A percentile compares a stretch with the other conserved stretches of the same genome.
Evolutionary conservation across 2,113 vertebrate species (phyloP).

Genomic region (Ctenomys sociabilis): DNA sequence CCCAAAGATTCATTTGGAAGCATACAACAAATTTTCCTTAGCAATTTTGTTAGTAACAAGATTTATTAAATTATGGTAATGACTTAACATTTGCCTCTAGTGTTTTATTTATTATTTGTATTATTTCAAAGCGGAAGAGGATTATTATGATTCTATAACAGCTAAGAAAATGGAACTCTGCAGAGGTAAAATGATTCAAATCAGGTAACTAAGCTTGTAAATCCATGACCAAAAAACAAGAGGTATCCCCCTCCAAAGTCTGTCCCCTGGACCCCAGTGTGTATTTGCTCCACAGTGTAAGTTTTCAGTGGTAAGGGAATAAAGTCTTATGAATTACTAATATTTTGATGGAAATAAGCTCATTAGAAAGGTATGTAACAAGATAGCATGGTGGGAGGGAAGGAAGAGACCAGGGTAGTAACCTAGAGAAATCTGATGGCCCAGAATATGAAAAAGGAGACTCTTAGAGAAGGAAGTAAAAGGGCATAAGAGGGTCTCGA

Average conservation of each 20-base stretch:
- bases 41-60: background rate
- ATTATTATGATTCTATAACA: background rate
- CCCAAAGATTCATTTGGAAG: background rate
- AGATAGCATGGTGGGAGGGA: background rate
- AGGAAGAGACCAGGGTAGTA: background rate
- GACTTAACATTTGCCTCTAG: background rate
- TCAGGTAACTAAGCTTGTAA: background rate
- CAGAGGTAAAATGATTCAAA: background rate
- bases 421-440: background rate
- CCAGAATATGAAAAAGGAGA: background rate
- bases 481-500: background rate
- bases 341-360: background rate
- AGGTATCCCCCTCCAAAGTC: background rate
- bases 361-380: rapidly evolving
- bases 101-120: background rate
- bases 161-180: background rate
- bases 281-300: no score
- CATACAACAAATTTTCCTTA: background rate
- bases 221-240: background rate
- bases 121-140: background rate
- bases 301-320: background rate
- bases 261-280: background rate
- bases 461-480: background rate
- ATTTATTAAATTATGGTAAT: background rate
- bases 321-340: background rate